Evolutionary conservation across 1,140 invertebrate genomes (phyloP), one percentile per base, ranked within the genome.

Genomic region (Drosophila persimilis): DNA sequence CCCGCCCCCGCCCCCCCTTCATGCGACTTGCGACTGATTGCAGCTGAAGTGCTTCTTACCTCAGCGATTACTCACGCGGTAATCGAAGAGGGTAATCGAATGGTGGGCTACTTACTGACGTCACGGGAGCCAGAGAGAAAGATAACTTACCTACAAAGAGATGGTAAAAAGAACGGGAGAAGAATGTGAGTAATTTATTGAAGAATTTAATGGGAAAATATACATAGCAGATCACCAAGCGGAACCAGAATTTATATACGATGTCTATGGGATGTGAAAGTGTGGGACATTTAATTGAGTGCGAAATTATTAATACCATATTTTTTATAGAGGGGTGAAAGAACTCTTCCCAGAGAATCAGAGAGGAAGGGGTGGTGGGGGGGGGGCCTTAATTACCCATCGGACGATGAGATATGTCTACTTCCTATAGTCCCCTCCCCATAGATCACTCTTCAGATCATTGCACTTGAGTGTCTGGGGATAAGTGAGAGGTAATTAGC

Each of bases 131-230:
- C 54, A 47, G 5, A 24, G 9, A n/a, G 26, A 44, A 56, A 22
- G 44, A 41, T 35, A 48, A 85, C 80, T 85, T 77, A 85, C 80
- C 80, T 85, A 47, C 54, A 85, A 86, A 85, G 62, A 86, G 48
- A 70, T 39, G 35, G 35, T 39, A 55, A 57, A 52, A 46, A 58
- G 73, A 60, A 51, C 41, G 64, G 24, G 26, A 64, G n/a, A 57
- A 59, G 9, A 43, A 56, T 22, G 59, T 66, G 48, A 70, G 73
- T 85, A 73, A 77, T 74, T 77, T 86, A 48, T 22, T 47, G 63
- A 20, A 52, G 59, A 75, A 57, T 39, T 13, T 39, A 39, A 39
- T 39, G 35, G 35, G 35, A 39, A 39, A 65, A 44, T 11, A 55
- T 44, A 57, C 55, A 47, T 59, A 51, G 43, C 46, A 61, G 56